These are phyloP conservation scores for Drosophila setifemur DNA, from an alignment of 1,140 invertebrate species.

Conservation along the genomic window DNA sequence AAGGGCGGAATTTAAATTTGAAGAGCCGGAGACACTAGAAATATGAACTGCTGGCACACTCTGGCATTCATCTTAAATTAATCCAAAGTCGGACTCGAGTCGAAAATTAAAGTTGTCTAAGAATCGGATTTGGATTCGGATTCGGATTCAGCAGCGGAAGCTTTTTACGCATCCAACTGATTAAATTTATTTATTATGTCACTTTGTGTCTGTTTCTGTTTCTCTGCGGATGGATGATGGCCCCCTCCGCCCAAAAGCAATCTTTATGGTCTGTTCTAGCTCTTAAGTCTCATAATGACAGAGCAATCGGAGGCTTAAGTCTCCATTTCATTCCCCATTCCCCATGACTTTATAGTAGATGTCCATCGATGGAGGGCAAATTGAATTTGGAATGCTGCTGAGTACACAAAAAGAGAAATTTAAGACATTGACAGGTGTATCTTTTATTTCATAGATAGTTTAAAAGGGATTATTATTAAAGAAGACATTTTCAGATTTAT, in stretches of 20 bases:
- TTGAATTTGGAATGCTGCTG: slow-evolving; percentile 48
- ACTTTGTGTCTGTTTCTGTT: slow-evolving; percentile 12
- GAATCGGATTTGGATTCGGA: slow-evolving; percentile 33
- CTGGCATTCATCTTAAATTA: neutral
- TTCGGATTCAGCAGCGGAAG: slow-evolving; percentile 18
- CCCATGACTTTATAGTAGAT: neutral
- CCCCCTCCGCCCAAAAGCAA: neutral
- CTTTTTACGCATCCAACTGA: slow-evolving; percentile 42
- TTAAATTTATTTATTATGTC: slow-evolving; percentile 74
- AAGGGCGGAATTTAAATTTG: slow-evolving; percentile 15
- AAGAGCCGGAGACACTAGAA: no score
- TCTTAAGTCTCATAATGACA: slow-evolving; percentile 48
- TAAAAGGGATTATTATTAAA: no score
- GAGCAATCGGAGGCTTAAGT: slow-evolving; percentile 26
- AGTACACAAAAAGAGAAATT: no score
- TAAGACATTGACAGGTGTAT: no score
- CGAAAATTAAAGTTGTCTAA: slow-evolving; percentile 29
- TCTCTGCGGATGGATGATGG: slow-evolving; percentile 5
- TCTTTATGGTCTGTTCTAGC: slow-evolving; percentile 39
- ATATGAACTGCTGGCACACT: slow-evolving; percentile 8
- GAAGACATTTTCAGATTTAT: no score
- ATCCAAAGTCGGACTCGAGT: slow-evolving; percentile 13
- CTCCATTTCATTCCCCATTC: neutral
- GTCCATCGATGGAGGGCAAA: slow-evolving; percentile 47
- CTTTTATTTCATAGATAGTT: no score